Evolutionary conservation across 1,140 invertebrate genomes (phyloP).

Genomic region (Theocolax elegans): DNA sequence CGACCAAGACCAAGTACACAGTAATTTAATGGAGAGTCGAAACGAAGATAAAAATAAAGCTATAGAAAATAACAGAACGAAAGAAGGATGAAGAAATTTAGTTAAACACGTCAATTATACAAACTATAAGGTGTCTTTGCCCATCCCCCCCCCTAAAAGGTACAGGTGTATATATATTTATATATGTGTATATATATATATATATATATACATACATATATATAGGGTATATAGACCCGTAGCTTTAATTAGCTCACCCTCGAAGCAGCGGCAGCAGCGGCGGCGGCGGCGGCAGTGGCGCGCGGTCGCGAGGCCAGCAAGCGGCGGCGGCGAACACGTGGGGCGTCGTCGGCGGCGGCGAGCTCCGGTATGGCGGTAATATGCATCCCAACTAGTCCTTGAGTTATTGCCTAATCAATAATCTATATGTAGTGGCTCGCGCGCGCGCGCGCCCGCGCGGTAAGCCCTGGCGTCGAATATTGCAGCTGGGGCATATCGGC

Average conservation of each 20-base stretch:
- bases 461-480: conserved; percentile 60
- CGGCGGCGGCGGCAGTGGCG: neutral
- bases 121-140: too few relatives aligned
- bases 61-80: too few relatives aligned
- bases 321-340: neutral
- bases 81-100: too few relatives aligned
- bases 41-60: too few relatives aligned
- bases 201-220: too few relatives aligned
- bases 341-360: neutral
- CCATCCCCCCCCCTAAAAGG: too few relatives aligned
- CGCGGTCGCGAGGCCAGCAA: neutral
- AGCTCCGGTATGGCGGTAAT: conserved; percentile 61
- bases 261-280: neutral
- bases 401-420: conserved; percentile 46
- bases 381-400: conserved; percentile 65
- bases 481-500: conserved; percentile 54
- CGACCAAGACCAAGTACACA: too few relatives aligned
- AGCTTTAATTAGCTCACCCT: conserved; percentile 8
- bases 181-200: too few relatives aligned
- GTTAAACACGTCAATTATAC: too few relatives aligned
- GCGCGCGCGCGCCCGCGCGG: conserved; percentile 56
- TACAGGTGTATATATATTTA: too few relatives aligned
- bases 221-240: too few relatives aligned
- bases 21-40: too few relatives aligned
- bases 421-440: conserved; percentile 59